Percentiles rank a stretch among this genome's conserved stretches.
These are phyloP conservation scores for Metellina segmentata DNA, from an alignment of 2,888 invertebrate genomes.

Conservation along the genomic window DNA sequence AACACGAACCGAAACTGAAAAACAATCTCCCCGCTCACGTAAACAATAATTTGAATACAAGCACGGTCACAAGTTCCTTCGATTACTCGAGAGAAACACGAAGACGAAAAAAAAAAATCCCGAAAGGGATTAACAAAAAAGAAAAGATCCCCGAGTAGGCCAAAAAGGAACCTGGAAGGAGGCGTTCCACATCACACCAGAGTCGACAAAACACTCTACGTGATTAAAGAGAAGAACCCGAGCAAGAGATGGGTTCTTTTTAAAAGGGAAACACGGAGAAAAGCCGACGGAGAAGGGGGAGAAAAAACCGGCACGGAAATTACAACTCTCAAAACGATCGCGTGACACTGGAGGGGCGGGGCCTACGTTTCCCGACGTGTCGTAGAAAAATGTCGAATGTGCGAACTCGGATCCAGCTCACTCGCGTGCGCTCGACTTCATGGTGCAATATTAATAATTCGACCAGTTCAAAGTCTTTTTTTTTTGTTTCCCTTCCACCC, in stretches of 20 bases:
- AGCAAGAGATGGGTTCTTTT: constrained; percentile 11
- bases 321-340: constrained; percentile 21
- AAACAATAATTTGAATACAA: neutral
- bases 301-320: constrained; percentile 47
- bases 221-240: constrained; percentile 45
- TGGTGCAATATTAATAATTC: constrained; percentile 65
- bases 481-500: neutral
- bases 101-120: neutral
- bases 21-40: neutral
- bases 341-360: constrained; percentile 54
- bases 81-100: neutral
- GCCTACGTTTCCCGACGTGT: constrained; percentile 40
- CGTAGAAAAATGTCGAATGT: constrained; percentile 55
- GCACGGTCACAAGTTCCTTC: neutral
- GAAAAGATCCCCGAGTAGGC: neutral
- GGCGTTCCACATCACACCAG: constrained; percentile 26
- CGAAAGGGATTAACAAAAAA: neutral
- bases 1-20: neutral
- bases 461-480: constrained; percentile 30
- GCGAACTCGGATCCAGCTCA: constrained; percentile 33
- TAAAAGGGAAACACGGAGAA: constrained; percentile 22
- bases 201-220: constrained; percentile 61
- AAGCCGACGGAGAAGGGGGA: neutral
- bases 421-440: constrained; percentile 38
- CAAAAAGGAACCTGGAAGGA: neutral